Conservation (phyloP, 2,888 invertebrate genomes). For the Griposia aprilina region DNA sequence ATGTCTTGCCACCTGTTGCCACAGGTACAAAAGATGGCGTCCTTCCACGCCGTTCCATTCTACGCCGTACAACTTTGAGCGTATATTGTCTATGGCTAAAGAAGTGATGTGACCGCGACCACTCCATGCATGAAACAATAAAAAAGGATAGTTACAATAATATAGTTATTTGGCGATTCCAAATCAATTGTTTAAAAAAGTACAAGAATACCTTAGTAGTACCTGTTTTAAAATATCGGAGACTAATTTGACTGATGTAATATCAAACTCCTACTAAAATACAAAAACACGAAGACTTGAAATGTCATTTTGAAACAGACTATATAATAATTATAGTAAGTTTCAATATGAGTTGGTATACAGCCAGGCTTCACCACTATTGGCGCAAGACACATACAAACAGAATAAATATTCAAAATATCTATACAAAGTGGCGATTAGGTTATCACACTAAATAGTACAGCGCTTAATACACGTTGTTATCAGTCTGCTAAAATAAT, state of each 20-base stretch:
- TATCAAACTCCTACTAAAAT: no score
- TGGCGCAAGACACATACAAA: neutral
- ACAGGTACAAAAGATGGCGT: neutral
- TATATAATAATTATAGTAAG: no score
- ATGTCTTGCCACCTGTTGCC: slow-evolving; percentile 7
- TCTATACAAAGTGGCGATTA: no score
- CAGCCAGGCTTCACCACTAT: neutral
- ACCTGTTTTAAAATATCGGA: no score
- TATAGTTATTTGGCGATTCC: neutral
- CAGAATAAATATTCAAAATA: neutral
- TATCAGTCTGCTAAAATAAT: no score
- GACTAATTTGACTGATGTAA: no score
- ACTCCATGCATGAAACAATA: neutral
- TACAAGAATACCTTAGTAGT: no score
- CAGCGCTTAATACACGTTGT: no score
- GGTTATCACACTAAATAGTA: no score
- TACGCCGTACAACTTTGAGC: neutral
- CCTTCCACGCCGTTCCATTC: neutral
- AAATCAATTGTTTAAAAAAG: neutral
- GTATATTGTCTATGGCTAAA: neutral
- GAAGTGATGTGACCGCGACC: neutral
- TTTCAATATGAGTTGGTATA: neutral
- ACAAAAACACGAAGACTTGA: no score
- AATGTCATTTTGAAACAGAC: no score
- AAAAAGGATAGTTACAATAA: neutral